These are phyloP conservation scores for Polia nebulosa DNA, from an alignment of 2,888 invertebrate genomes.

Conservation along the genomic window DNA sequence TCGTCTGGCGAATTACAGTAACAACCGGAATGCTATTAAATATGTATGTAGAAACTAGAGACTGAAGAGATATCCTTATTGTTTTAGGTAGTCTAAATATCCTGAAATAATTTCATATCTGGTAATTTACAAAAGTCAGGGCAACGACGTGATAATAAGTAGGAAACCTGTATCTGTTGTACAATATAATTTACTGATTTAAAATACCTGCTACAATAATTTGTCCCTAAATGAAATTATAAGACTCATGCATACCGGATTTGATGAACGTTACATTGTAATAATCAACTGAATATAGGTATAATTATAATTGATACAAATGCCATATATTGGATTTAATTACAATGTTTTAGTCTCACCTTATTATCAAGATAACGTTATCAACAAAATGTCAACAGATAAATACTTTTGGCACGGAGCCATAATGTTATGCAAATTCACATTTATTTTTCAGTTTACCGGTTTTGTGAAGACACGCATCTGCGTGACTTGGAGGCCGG, in stretches of 20 bases:
- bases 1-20: neutral
- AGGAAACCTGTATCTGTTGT: neutral
- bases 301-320: conserved; percentile 35
- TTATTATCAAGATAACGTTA: conserved; percentile 44
- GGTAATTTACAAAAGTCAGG: conserved; percentile 8
- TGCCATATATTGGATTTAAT: conserved; percentile 39
- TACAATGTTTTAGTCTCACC: conserved; percentile 36
- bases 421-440: conserved; percentile 34
- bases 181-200: neutral
- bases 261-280: conserved; percentile 42
- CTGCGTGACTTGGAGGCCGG: neutral
- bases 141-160: too few relatives aligned
- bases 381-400: conserved; percentile 41
- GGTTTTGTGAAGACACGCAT: conserved; percentile 13
- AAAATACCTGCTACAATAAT: neutral
- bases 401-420: conserved; percentile 24
- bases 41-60: neutral
- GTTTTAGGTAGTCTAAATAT: neutral
- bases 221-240: neutral
- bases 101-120: conserved; percentile 13
- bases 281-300: conserved; percentile 32
- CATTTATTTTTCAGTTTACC: conserved; percentile 8
- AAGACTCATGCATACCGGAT: conserved; percentile 16
- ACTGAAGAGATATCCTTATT: neutral
- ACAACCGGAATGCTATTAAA: neutral